A percentile compares a stretch with the other conserved stretches of the same genome.
Evolutionary conservation across 2,888 invertebrate species (phyloP).

Genomic region (Drosophila affinis): DNA sequence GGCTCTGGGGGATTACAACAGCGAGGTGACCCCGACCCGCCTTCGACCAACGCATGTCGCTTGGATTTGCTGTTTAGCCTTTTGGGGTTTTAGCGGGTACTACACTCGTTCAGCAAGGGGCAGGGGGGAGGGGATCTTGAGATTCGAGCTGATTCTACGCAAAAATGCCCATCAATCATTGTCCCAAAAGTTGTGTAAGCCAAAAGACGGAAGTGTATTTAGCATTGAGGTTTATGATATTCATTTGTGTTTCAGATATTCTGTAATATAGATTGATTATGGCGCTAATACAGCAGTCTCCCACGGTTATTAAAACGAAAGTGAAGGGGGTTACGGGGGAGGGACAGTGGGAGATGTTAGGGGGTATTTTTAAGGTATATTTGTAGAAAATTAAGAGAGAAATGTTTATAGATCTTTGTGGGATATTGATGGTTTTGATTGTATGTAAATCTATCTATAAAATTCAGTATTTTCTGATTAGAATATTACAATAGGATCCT

Average conservation of each 20-base stretch:
- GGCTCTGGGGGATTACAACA: constrained; percentile 43
- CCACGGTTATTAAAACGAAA: constrained; percentile 36
- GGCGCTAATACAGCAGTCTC: constrained; percentile 24
- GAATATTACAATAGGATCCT: no score
- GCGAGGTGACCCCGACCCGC: background rate
- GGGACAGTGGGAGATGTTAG: background rate
- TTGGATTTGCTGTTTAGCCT: constrained; percentile 32
- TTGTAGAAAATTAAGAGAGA: background rate
- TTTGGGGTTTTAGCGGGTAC: constrained; percentile 9
- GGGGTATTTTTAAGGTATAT: background rate
- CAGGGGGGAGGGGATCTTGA: constrained; percentile 49
- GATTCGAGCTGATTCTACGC: constrained; percentile 49
- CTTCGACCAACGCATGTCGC: constrained; percentile 13
- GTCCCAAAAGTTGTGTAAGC: constrained; percentile 47
- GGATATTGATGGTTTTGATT: no score
- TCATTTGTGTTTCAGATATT: constrained; percentile 33
- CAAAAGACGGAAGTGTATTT: constrained; percentile 64
- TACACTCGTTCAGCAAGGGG: constrained; percentile 25
- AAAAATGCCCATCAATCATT: constrained; percentile 72
- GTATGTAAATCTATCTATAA: no score
- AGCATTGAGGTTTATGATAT: constrained; percentile 39
- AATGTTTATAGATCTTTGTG: background rate
- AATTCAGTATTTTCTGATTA: no score
- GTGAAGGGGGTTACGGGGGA: background rate
- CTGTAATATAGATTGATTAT: constrained; percentile 68